phyloP scores from a whole-genome alignment of 1,140 invertebrate genomes.

The Arctopsyche grandis region DNA sequence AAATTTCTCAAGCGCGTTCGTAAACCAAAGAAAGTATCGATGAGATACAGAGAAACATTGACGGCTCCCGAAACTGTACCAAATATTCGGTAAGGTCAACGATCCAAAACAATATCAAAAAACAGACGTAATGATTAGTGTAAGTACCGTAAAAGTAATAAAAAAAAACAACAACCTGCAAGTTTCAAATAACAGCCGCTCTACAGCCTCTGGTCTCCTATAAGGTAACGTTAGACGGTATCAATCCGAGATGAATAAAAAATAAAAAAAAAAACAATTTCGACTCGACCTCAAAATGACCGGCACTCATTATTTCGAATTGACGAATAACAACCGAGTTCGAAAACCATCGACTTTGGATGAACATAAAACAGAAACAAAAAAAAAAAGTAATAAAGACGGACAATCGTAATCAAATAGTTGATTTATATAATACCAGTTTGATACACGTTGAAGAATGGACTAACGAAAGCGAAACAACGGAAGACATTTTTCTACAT shows the following conservation, averaged over 20 bases:
- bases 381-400: no score
- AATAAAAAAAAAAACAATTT: conserved; percentile 11
- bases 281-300: conserved; percentile 24
- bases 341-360: no score
- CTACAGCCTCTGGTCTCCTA: conserved; percentile 16
- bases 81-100: conserved; percentile 9
- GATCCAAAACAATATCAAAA: conserved; percentile 31
- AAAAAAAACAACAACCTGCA: conserved; percentile 14
- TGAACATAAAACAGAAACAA: no score
- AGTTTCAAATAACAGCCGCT: conserved; percentile 17
- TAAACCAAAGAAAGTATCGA: background rate
- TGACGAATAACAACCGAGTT: conserved; percentile 18
- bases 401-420: no score
- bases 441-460: no score
- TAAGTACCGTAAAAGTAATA: conserved; percentile 29
- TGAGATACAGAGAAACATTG: background rate
- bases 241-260: conserved; percentile 16
- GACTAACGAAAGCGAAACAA: no score
- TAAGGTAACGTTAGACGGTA: conserved; percentile 30
- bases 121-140: conserved; percentile 27
- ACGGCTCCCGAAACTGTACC: background rate
- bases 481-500: no score
- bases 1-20: conserved; percentile 7
- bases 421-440: no score
- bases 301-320: conserved; percentile 20